Conservation (phyloP, 2,113 vertebrate species). For the Terrapene triunguis region DNA sequence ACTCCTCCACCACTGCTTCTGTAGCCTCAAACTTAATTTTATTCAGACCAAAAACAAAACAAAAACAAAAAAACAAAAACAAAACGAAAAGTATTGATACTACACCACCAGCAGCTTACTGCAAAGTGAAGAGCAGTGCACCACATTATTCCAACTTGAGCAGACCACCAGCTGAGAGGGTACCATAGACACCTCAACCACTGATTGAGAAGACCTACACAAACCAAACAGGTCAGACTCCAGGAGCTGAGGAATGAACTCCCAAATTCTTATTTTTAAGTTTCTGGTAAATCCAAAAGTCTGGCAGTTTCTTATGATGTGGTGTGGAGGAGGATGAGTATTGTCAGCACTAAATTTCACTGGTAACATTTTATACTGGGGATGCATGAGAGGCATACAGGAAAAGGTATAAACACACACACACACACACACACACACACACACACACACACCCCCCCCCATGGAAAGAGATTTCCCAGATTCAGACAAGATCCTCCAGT, state of each 20-base stretch:
- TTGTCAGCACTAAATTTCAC: neutral
- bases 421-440: neutral
- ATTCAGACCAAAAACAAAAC: rapidly evolving
- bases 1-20: neutral
- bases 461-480: neutral
- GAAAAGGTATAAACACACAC: neutral
- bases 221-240: rapidly evolving
- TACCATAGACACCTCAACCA: neutral
- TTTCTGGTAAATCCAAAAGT: neutral
- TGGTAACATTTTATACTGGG: neutral
- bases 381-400: neutral
- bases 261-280: neutral
- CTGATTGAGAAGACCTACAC: neutral
- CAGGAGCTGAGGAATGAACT: neutral
- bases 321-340: neutral
- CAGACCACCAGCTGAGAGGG: rapidly evolving
- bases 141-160: rapidly evolving
- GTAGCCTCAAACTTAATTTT: neutral
- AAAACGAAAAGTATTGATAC: neutral
- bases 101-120: neutral
- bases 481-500: neutral
- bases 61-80: too few relatives aligned
- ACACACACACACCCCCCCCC: neutral
- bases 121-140: rapidly evolving
- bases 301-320: neutral